Conservation (phyloP, 2,888 invertebrate genomes). For the Euplagia quadripunctaria region DNA sequence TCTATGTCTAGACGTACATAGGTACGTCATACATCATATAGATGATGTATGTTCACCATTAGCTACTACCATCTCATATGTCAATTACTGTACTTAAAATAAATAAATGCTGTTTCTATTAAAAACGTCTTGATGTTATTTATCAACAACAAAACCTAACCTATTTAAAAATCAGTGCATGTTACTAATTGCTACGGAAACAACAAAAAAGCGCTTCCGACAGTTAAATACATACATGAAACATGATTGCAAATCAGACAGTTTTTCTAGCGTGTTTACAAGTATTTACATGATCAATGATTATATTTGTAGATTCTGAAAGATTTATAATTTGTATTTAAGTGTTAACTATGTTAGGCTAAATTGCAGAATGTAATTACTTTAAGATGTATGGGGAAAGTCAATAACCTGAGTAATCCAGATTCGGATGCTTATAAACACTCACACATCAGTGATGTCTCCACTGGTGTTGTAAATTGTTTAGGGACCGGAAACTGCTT, state of each 20-base stretch:
- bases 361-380: neutral
- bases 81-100: neutral
- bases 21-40: too few relatives aligned
- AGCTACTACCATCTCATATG: too few relatives aligned
- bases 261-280: constrained; percentile 10
- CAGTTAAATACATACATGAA: neutral
- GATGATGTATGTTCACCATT: too few relatives aligned
- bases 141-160: neutral
- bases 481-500: neutral
- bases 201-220: constrained; percentile 11
- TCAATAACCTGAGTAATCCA: neutral
- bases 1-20: too few relatives aligned
- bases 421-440: neutral
- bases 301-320: constrained; percentile 2
- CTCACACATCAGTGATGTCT: neutral
- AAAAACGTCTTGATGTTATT: neutral
- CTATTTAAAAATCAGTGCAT: neutral
- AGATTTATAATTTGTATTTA: neutral
- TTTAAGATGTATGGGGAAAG: neutral
- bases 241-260: neutral
- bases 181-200: constrained; percentile 25
- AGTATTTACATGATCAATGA: neutral
- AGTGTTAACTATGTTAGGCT: neutral
- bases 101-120: neutral
- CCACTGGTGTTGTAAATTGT: neutral